These are phyloP conservation scores for Callopanchax toddi DNA, from an alignment of 2,113 vertebrate species.

Conservation along the genomic window DNA sequence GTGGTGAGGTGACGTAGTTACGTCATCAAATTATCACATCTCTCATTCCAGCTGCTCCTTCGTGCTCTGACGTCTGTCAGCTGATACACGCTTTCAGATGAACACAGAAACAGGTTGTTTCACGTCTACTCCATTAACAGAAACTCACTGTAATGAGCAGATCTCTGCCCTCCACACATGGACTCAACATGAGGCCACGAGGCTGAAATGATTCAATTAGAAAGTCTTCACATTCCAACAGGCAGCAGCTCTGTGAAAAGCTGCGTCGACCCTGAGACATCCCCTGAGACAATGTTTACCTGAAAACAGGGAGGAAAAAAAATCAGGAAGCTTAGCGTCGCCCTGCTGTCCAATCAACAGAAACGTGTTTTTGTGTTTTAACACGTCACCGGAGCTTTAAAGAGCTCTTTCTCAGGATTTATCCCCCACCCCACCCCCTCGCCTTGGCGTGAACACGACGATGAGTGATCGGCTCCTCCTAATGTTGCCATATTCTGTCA, in stretches of 20 bases:
- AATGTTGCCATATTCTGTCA: slow-evolving; percentile 15
- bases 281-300: too few relatives aligned
- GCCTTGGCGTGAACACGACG: slow-evolving; percentile 11
- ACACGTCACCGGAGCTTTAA: slow-evolving; percentile 44
- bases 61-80: too few relatives aligned
- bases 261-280: slow-evolving; percentile 36
- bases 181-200: slow-evolving; percentile 45
- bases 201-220: slow-evolving; percentile 66
- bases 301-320: too few relatives aligned
- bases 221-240: slow-evolving; percentile 54
- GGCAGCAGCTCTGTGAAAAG: slow-evolving; percentile 41
- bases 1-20: too few relatives aligned
- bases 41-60: too few relatives aligned
- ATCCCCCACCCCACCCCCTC: neutral
- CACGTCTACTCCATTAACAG: slow-evolving; percentile 29
- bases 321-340: too few relatives aligned
- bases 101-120: too few relatives aligned
- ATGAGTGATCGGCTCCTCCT: slow-evolving; percentile 26
- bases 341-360: neutral
- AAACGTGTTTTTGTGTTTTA: slow-evolving; percentile 58
- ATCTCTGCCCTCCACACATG: too few relatives aligned
- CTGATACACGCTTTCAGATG: too few relatives aligned
- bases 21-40: too few relatives aligned
- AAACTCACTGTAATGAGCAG: neutral
- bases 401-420: slow-evolving; percentile 33